Percentiles rank a stretch among this genome's conserved stretches.
Evolutionary conservation across 2,888 invertebrate genomes (phyloP).

Genomic region (Dermolepida albohirtum): DNA sequence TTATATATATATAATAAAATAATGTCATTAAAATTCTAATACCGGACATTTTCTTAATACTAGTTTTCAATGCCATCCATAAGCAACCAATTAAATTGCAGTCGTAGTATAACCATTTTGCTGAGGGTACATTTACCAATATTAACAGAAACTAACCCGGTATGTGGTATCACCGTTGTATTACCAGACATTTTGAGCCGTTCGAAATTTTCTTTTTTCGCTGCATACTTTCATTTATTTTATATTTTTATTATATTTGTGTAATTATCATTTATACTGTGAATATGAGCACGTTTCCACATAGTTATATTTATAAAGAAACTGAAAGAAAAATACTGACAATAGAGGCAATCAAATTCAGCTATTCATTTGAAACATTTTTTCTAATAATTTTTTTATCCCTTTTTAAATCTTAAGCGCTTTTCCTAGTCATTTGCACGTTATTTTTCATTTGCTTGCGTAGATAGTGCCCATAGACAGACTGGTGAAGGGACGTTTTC

Average conservation of each 20-base stretch:
- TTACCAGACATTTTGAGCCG: constrained; percentile 36
- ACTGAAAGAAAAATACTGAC: background rate
- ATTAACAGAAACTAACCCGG: constrained; percentile 40
- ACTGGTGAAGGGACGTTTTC: constrained; percentile 97
- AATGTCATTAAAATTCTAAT: too few species aligned
- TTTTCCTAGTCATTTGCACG: constrained; percentile 42
- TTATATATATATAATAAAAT: too few species aligned
- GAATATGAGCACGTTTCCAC: constrained; percentile 39
- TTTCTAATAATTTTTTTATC: constrained; percentile 4
- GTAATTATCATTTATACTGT: background rate
- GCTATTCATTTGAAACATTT: constrained; percentile 20
- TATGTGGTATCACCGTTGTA: constrained; percentile 41
- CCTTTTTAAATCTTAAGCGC: constrained; percentile 28
- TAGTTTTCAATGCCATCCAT: constrained; percentile 15
- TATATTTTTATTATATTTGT: constrained; percentile 6
- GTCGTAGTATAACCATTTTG: constrained; percentile 11
- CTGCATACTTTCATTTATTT: constrained; percentile 11
- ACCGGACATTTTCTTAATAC: too few species aligned
- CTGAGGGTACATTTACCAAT: background rate
- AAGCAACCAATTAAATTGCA: constrained; percentile 15
- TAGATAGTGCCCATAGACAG: constrained; percentile 94
- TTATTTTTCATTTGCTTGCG: constrained; percentile 43
- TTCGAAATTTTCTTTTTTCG: constrained; percentile 23
- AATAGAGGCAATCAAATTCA: constrained; percentile 10
- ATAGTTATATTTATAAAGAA: background rate